phyloP scores from a whole-genome alignment of 1,140 invertebrate genomes.

The Paramacrobiotus metropolitanus region DNA sequence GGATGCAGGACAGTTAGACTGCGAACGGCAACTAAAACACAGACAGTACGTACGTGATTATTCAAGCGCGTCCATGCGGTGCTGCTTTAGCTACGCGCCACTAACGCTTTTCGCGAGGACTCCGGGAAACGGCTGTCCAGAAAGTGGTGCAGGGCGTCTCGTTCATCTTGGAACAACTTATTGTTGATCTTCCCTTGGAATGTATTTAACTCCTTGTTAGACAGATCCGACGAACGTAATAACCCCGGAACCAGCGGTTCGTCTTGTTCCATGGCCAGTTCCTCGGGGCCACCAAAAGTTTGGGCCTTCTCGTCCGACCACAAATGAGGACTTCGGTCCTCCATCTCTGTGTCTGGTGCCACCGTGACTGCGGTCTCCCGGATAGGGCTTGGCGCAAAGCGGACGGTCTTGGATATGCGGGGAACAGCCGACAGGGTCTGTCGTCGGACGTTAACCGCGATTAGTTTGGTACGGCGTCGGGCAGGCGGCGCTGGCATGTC shows the following conservation, averaged over 20 bases:
- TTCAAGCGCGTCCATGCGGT: too few species aligned
- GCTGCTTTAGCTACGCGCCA: too few species aligned
- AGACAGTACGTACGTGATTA: too few species aligned
- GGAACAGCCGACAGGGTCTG: slow-evolving; percentile 1
- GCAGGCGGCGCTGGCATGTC: not conserved
- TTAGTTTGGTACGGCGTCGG: not conserved
- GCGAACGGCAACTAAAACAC: too few species aligned
- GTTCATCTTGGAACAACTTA: too few species aligned
- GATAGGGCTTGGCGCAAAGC: not conserved
- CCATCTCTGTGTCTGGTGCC: not conserved
- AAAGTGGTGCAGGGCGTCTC: too few species aligned
- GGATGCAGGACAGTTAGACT: too few species aligned
- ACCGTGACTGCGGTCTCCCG: too few species aligned
- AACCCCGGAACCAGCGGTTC: not conserved
- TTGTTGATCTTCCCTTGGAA: too few species aligned
- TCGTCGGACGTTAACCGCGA: not conserved
- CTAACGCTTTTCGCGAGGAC: too few species aligned
- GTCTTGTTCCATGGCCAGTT: not conserved
- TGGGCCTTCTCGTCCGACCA: not conserved
- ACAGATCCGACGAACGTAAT: not conserved
- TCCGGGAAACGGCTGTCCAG: too few species aligned
- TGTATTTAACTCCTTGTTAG: too few species aligned
- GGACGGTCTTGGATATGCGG: not conserved
- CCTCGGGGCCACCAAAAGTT: not conserved
- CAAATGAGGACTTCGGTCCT: not conserved